Evolutionary conservation across 2,113 vertebrate species (phyloP).

Genomic region (Brachionichthys hirsutus): DNA sequence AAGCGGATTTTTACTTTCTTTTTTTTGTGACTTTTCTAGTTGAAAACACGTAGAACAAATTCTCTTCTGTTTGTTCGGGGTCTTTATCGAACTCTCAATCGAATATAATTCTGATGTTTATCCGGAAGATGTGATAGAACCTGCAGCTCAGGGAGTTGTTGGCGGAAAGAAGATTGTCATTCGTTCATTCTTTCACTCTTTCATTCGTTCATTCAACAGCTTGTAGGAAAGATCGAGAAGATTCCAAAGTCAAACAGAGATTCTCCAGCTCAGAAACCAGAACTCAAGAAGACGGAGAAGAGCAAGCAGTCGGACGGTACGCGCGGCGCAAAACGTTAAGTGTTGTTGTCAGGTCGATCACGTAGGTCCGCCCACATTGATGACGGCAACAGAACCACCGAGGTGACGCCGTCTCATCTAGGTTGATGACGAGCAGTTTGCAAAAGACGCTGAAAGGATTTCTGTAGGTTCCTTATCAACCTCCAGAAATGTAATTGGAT

Average conservation of each 20-base stretch:
- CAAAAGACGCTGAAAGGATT: no score
- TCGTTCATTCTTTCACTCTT: background rate
- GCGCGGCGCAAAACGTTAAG: constrained; percentile 25
- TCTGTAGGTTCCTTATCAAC: no score
- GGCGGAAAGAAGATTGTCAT: background rate
- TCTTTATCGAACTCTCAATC: no score
- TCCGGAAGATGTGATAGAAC: no score
- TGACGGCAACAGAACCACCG: no score
- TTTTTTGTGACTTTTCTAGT: background rate
- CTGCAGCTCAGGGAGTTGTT: no score
- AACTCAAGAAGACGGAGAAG: constrained; percentile 84
- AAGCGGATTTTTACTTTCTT: background rate
- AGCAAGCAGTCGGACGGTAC: constrained; percentile 83
- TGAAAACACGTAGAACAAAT: background rate
- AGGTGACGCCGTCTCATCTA: no score
- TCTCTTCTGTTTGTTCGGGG: no score
- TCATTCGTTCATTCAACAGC: constrained; percentile 38
- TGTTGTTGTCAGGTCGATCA: background rate
- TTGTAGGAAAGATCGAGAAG: constrained; percentile 81
- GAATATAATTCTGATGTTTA: no score
- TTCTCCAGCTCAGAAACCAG: constrained; percentile 80
- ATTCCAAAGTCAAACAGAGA: constrained; percentile 83
- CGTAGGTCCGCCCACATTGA: background rate
- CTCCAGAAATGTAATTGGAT: no score
- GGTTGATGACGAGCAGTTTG: no score